These are phyloP conservation scores for Calliopum simillimum DNA, from an alignment of 2,888 invertebrate species.

Conservation along the genomic window DNA sequence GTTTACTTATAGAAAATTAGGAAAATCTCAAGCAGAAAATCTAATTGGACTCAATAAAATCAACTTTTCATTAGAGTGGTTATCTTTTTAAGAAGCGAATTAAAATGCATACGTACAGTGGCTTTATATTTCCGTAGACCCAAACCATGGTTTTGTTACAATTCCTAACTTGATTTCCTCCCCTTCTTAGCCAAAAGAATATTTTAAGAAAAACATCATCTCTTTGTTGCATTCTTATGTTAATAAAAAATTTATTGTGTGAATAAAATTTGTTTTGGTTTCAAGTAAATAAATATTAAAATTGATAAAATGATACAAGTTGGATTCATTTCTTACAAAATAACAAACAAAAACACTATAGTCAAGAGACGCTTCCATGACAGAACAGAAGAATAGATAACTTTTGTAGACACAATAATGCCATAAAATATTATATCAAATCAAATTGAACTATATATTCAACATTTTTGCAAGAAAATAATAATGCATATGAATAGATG, in stretches of 20 bases:
- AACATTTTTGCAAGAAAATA: too few relatives aligned
- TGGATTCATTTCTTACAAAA: too few relatives aligned
- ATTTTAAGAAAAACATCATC: too few relatives aligned
- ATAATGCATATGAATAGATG: too few relatives aligned
- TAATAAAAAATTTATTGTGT: constrained; percentile 13
- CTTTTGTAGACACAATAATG: too few relatives aligned
- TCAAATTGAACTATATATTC: too few relatives aligned
- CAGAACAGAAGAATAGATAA: too few relatives aligned
- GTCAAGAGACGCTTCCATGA: too few relatives aligned
- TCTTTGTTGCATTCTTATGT: constrained; percentile 15
- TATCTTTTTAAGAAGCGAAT: background rate
- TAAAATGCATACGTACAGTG: constrained; percentile 1
- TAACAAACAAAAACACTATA: too few relatives aligned
- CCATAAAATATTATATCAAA: too few relatives aligned
- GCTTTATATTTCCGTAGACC: background rate
- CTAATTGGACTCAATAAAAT: constrained; percentile 26
- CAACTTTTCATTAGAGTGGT: background rate
- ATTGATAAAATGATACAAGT: background rate
- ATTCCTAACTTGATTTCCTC: background rate
- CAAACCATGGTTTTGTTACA: constrained; percentile 9
- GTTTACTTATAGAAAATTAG: background rate
- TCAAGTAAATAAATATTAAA: too few relatives aligned
- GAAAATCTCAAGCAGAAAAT: constrained; percentile 11
- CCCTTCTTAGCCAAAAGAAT: background rate
- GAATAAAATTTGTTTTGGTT: too few relatives aligned